Base-by-base conservation (phyloP, 1,140 invertebrate species). In the Trichogramma pretiosum region DNA sequence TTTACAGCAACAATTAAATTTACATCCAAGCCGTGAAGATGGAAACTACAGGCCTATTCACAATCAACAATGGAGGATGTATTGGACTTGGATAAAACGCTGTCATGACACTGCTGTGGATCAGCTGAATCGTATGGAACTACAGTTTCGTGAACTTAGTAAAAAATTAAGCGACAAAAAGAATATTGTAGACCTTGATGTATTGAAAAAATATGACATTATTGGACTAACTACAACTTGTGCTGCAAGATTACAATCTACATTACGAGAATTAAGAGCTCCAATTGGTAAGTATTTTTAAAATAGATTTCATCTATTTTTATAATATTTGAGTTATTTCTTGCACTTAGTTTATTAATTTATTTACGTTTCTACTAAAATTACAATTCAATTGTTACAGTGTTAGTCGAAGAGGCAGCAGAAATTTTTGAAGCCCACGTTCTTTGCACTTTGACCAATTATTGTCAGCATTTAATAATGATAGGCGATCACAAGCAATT, bases 241-340 rank as follows among this genome's bases (percentile, higher is more conserved):
- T 35, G 42, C 42, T 10, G 42, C 42, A n/a, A 21, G 24, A 21
- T 10, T 44, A 11, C 32, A 44, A 9, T 16, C 10, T 3, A 17
- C 42, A 35, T 3, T 44, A 2, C 32, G 14, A 3, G 33, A 22
- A 10, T 33, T 44, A 11, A 3, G 10, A 3, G 42, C 42, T 14
- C 42, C 42, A 8, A 44, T 44, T 28, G 42, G 42, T 44, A 44
- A 16, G 19, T 8, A n/a, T n/a, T n/a, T n/a, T n/a, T n/a, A n/a
- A n/a, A n/a, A n/a, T n/a, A n/a, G n/a, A n/a, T n/a, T n/a, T n/a
- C n/a, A n/a, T n/a, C n/a, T n/a, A n/a, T n/a, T n/a, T n/a, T n/a
- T n/a, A n/a, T n/a, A n/a, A n/a, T n/a, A n/a, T n/a, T n/a, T n/a
- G n/a, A n/a, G n/a, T n/a, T n/a, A n/a, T n/a, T n/a, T n/a, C n/a